Percentiles rank a stretch among this genome's conserved stretches.
Conservation (phyloP, 2,888 invertebrate species). For the Tinea semifulvella region DNA sequence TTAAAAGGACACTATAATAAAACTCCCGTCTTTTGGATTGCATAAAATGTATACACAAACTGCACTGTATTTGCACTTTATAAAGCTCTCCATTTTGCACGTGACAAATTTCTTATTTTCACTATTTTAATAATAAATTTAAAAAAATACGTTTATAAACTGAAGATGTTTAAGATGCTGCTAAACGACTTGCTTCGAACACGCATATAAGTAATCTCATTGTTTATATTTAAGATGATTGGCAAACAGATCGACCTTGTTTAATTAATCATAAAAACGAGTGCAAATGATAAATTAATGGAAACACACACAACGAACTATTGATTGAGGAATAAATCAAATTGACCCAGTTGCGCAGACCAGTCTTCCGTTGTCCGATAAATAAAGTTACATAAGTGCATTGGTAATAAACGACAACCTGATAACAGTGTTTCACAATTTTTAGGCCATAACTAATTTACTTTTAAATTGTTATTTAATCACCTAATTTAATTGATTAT, state of each 20-base stretch:
- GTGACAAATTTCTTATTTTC: too few relatives aligned
- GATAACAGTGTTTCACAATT: neutral
- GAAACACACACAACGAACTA: neutral
- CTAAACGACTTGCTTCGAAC: neutral
- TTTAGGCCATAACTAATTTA: too few relatives aligned
- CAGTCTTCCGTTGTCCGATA: conserved; percentile 4
- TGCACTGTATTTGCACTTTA: too few relatives aligned
- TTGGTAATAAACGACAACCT: neutral
- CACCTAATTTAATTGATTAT: too few relatives aligned
- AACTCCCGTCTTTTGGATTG: too few relatives aligned
- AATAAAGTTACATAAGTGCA: neutral
- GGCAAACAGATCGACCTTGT: conserved; percentile 1
- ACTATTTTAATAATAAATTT: too few relatives aligned
- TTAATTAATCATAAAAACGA: neutral
- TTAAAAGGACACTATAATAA: too few relatives aligned
- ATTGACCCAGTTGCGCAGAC: neutral
- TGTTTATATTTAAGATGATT: neutral
- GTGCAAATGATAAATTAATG: conserved; percentile 3
- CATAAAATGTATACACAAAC: too few relatives aligned
- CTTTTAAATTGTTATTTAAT: too few relatives aligned
- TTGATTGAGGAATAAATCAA: neutral
- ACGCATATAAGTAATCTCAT: neutral
- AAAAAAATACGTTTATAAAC: neutral
- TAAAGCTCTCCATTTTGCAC: too few relatives aligned
- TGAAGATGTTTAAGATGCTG: neutral